Base-by-base conservation (phyloP, 2,888 invertebrate species). In the Protodeltote pygarga region DNA sequence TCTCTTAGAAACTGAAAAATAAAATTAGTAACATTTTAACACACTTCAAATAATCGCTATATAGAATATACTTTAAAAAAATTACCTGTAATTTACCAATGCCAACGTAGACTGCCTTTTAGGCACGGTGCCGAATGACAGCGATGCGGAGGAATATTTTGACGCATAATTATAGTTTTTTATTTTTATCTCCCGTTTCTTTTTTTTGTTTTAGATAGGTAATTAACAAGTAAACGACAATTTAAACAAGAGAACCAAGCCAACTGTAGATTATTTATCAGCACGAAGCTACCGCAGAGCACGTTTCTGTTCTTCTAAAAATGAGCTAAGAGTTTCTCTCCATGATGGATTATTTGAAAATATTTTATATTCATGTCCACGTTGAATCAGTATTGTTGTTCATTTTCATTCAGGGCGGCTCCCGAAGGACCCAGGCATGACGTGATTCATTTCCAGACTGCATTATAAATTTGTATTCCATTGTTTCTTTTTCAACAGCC, bases 391-490 rank as follows among this genome's bases (percentile, higher is more conserved):
- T 73, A 74, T 81, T 83, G 84, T 85, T 88, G 87, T 87, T 87
- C 83, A 85, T 86, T 89, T 84, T 81, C 81, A 85, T 88, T 84
- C 84, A 81, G 79, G 70, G 62, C 74, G 73, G 71, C 63, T 77
- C 83, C 80, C 82, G 65, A 65, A 79, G 85, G 84, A 79, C 76
- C 71, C 71, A 64, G 76, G 71, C 77, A 76, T 84, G 84, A 84
- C 85, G 87, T 87, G 86, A 89, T 88, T 89, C 85, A 87, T 86
- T 87, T 80, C 80, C 83, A 81, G 83, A 84, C 85, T 87, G 85
- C 84, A 88, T 88, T 89, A 88, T 87, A 88, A 87, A 89, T 89
- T 89, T 88, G 87, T 87, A 81, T 81, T 70, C 82, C 77, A 83
- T 87, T 89, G 87, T 88, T 87, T 87, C 85, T 86, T 86, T 85